Percentiles rank a stretch among this genome's conserved stretches.
Conservation (phyloP, 2,797 vertebrate species). For the Coilia nasus region DNA sequence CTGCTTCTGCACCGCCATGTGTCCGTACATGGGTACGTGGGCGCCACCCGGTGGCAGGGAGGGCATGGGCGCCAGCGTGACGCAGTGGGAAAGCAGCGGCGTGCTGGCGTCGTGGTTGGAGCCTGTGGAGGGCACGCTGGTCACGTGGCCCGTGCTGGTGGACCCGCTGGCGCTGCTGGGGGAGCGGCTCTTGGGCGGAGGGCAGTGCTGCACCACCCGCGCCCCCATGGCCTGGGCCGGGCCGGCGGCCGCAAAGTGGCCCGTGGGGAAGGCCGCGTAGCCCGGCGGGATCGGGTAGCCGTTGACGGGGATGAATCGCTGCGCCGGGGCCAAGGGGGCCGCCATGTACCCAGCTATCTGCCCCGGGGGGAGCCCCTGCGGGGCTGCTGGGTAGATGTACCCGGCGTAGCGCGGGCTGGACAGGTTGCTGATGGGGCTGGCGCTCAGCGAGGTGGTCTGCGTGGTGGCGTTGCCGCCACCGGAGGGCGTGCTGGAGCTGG, state of each 20-base stretch:
- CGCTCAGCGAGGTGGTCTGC: slow-evolving; percentile 96
- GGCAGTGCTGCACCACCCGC: slow-evolving; percentile 92
- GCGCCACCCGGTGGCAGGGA: slow-evolving; percentile 77
- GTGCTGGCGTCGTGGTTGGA: slow-evolving; percentile 98
- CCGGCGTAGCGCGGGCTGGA: slow-evolving; percentile 92
- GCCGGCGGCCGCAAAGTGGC: slow-evolving; percentile 82
- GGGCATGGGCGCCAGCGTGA: slow-evolving; percentile 81
- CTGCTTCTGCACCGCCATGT: slow-evolving; percentile 84
- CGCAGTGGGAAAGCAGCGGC: slow-evolving; percentile 90
- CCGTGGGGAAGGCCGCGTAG: slow-evolving; percentile 91
- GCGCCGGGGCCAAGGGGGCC: slow-evolving; percentile 83
- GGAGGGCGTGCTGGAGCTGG: slow-evolving; percentile 94
- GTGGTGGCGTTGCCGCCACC: slow-evolving; percentile 97
- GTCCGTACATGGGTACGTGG: slow-evolving; percentile 81
- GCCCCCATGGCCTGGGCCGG: slow-evolving; percentile 83
- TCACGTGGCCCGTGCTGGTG: slow-evolving; percentile 96
- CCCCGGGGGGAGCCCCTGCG: slow-evolving; percentile 80
- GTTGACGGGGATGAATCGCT: slow-evolving; percentile 94
- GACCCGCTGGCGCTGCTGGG: slow-evolving; percentile 98
- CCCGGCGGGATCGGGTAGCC: slow-evolving; percentile 94
- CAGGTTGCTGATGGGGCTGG: slow-evolving; percentile 95
- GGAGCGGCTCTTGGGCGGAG: slow-evolving; percentile 96
- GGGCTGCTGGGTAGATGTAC: slow-evolving; percentile 85
- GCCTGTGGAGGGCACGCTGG: slow-evolving; percentile 91
- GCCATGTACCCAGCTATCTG: slow-evolving; percentile 87